A percentile compares a stretch with the other conserved stretches of the same genome.
Evolutionary conservation across 2,888 invertebrate genomes (phyloP).

Genomic region (Lithophane socia): DNA sequence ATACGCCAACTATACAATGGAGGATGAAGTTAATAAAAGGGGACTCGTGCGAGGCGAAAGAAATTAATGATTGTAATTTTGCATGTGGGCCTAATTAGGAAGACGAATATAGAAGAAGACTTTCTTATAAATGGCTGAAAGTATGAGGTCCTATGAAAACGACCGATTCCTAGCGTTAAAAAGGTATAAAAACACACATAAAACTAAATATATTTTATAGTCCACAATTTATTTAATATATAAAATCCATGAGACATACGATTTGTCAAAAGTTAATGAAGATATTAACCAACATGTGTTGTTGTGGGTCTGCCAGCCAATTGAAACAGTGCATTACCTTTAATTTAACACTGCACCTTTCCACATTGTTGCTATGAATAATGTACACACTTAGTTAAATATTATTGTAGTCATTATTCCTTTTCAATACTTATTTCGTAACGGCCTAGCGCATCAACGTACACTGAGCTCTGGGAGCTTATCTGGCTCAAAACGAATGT

Average conservation of each 20-base stretch:
- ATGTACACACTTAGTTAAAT: background rate
- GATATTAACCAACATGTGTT: constrained; percentile 19
- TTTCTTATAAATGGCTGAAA: background rate
- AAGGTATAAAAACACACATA: background rate
- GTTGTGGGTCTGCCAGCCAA: constrained; percentile 21
- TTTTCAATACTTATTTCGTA: background rate
- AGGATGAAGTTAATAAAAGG: constrained; percentile 80
- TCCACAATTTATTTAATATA: background rate
- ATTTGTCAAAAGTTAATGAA: constrained; percentile 44
- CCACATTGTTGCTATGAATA: constrained; percentile 15
- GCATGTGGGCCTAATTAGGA: constrained; percentile 79
- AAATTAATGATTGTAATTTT: constrained; percentile 78
- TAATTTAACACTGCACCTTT: constrained; percentile 20
- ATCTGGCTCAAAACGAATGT: background rate
- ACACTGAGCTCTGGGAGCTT: background rate
- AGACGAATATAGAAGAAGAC: constrained; percentile 27
- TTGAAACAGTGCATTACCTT: constrained; percentile 21
- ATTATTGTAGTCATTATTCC: background rate
- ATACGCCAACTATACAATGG: constrained; percentile 79
- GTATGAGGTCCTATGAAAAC: background rate
- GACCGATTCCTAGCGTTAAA: constrained; percentile 1
- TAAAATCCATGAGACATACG: constrained; percentile 26
- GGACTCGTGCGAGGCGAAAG: constrained; percentile 72
- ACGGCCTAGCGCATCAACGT: background rate
- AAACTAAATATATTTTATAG: background rate